Base-by-base conservation (phyloP, 2,797 vertebrate species). In the Sphenopsis melanotis region DNA sequence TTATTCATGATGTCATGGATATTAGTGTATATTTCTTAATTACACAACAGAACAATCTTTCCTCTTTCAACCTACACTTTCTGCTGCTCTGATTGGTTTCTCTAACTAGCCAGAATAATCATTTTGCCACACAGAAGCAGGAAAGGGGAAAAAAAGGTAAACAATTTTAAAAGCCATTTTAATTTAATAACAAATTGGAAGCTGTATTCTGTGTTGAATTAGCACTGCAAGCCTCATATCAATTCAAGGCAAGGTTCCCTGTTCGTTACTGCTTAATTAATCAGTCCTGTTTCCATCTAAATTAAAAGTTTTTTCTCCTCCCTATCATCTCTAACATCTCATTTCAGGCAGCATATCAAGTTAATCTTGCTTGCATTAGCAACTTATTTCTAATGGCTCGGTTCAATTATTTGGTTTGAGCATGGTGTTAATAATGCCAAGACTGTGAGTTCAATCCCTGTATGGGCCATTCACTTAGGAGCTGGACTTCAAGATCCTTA, bases 341-440 rank as follows among this genome's bases (percentile, higher is more conserved):
- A 97, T 96, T 96, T 90, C 79, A 95, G 84, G 87, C 90, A 95
- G 84, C 87, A 85, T 64, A 89, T 95, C 84, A 87, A 95, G 94
- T 96, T 95, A 96, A 97, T 97, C 97, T 97, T 87, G 91, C 95
- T 97, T 97, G 87, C 80, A 96, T 95, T 94, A 94, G 94, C 96
- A 97, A 94, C 70, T 95, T 96, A 94, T 65, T 96, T 97, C 79
- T 94, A 96, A 95, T 78, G 72, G 87, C n/a, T 91, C 36, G 29
- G 65, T 81, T 93, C 57, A 78, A 89, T 90, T 95, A 88, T 93
- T 95, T 94, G 49, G 42, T 78, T 32, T 12, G 57, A 87, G 32
- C 50, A 16, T 11, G 50, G 36, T 36, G 32, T 34, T 78, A 87
- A 78, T 70, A 70, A 63, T 1, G 10, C 57, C 50, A 78, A 42